Conservation (phyloP, 2,797 vertebrate genomes). For the Pelochelys cantorii region DNA sequence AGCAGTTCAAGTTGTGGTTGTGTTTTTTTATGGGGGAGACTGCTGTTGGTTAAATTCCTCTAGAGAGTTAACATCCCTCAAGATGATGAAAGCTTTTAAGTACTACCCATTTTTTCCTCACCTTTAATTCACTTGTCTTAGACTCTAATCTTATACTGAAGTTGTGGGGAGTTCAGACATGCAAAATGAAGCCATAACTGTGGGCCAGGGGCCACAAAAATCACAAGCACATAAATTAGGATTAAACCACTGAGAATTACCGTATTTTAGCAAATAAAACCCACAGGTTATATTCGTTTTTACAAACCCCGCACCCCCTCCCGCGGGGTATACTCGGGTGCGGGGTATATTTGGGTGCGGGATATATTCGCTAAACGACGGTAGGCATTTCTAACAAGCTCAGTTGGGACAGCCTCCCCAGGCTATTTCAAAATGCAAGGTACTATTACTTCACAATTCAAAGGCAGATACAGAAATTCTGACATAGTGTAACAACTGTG, state of each 20-base stretch:
- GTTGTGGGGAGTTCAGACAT: neutral
- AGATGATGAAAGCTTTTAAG: neutral
- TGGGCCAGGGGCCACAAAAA: neutral
- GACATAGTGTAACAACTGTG: too few relatives aligned
- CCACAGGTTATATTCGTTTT: too few relatives aligned
- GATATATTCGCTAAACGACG: too few relatives aligned
- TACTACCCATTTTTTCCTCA: neutral
- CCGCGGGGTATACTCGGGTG: too few relatives aligned
- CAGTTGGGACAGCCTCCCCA: neutral
- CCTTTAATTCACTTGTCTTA: neutral
- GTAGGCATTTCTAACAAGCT: neutral
- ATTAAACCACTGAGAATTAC: neutral
- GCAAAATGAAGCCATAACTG: neutral
- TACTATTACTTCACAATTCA: neutral
- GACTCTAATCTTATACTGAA: neutral
- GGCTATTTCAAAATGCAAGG: neutral
- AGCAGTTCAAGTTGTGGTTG: fast-evolving
- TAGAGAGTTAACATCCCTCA: neutral
- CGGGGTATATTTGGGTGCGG: too few relatives aligned
- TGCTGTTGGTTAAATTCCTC: too few relatives aligned
- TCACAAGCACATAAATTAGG: neutral
- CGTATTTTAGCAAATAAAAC: too few relatives aligned
- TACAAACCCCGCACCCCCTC: too few relatives aligned
- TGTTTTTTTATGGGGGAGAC: neutral
- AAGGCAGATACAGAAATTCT: neutral